Evolutionary conservation across 2,113 vertebrate genomes (phyloP), one percentile per base, ranked within the genome.

Genomic region (Apteryx owenii): DNA sequence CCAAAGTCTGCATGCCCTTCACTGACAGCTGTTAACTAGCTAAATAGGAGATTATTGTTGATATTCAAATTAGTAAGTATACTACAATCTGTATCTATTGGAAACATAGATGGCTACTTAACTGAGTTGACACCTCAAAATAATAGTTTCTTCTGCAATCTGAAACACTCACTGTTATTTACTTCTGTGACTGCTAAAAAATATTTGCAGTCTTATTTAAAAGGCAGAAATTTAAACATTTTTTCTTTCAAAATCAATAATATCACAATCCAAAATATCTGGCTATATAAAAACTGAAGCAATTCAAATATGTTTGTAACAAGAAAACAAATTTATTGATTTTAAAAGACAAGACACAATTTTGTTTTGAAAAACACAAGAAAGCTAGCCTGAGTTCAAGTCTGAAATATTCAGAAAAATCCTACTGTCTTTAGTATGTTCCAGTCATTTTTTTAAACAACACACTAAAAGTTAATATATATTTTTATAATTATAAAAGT

Each of bases 381-480:
- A 98, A 99, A 99, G 97, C 98, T 99, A 99, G 98, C 98, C 98
- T 99, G 98, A 99, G 98, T 98, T 99, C 98, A 99, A 98, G 98
- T 99, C 98, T 99, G 98, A 99, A 99, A 99, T 99, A 99, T 99
- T 99, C 98, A 99, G 98, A 99, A 99, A 98, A 98, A 98, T 99
- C 98, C 98, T 98, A 98, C 98, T 98, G 98, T 98, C 98, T 98
- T 98, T 98, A 98, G 98, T 98, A 98, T 98, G 98, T 98, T 98
- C 98, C 98, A 98, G 98, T 98, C 98, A 98, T 98, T 98, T 98
- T 97, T 98, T 98, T 98, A 98, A 98, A 98, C 98, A 98, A 98
- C 98, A 98, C 98, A 98, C 98, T 98, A 98, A 98, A 98, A 98
- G 98, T 98, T 98, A 98, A 98, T 98, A 98, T 98, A 98, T 98